A percentile compares a stretch with the other conserved stretches of the same genome.
Conservation (phyloP, 1,140 invertebrate species). For the Gyrodactylus salaris region DNA sequence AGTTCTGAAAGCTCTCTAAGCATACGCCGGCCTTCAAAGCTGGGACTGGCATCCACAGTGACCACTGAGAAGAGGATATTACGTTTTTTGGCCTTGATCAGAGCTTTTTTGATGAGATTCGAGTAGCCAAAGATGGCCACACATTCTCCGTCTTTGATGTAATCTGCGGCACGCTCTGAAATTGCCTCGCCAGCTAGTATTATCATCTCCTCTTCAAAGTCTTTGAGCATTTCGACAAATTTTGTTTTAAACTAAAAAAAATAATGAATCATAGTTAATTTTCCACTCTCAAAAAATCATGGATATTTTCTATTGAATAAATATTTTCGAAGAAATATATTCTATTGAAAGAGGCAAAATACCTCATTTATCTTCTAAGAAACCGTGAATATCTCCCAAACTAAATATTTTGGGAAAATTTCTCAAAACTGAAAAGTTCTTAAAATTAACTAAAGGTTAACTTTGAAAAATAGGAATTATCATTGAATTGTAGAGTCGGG, state of each 20-base stretch:
- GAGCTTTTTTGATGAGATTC: background rate
- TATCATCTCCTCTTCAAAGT: background rate
- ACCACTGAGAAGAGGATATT: background rate
- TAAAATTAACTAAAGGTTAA: too few relatives aligned
- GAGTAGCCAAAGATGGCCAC: background rate
- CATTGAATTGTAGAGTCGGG: too few relatives aligned
- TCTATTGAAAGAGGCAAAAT: too few relatives aligned
- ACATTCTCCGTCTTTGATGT: background rate
- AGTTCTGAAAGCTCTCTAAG: background rate
- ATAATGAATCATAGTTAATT: too few relatives aligned
- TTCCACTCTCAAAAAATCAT: too few relatives aligned
- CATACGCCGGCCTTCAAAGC: background rate
- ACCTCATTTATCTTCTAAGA: too few relatives aligned
- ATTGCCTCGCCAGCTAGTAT: background rate
- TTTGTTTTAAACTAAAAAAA: background rate
- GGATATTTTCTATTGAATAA: too few relatives aligned
- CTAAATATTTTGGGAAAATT: too few relatives aligned
- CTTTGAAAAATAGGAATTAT: too few relatives aligned
- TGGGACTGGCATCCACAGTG: background rate
- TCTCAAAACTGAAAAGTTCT: too few relatives aligned
- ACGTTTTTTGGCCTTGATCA: background rate
- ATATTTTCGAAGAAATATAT: too few relatives aligned
- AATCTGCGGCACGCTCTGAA: background rate
- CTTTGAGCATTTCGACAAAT: background rate
- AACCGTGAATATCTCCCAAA: too few relatives aligned